Conservation (phyloP, 2,113 vertebrate species). For the Sclerurus mexicanus region DNA sequence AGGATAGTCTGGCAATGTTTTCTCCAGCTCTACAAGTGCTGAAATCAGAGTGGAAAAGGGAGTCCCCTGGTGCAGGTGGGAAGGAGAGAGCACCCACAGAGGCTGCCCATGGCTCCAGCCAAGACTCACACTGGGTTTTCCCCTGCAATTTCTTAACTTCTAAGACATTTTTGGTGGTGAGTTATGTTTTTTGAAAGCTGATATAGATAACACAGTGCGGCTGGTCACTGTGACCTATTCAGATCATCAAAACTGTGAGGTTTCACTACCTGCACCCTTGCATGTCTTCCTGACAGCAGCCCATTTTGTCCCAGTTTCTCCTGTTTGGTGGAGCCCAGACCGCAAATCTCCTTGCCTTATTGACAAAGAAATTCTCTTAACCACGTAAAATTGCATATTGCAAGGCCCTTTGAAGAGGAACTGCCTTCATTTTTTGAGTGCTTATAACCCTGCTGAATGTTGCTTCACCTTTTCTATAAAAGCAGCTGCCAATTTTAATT, state of each 20-base stretch:
- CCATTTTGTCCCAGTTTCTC: background rate
- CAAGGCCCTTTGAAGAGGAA: background rate
- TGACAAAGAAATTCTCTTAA: background rate
- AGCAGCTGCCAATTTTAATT: background rate
- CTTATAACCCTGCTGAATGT: background rate
- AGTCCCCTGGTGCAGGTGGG: background rate
- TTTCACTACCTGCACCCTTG: background rate
- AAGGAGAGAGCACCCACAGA: background rate
- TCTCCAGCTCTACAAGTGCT: background rate
- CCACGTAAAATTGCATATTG: background rate
- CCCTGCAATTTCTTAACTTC: background rate
- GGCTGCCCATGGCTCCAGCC: background rate
- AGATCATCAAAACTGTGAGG: background rate
- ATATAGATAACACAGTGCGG: background rate
- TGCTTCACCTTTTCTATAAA: background rate
- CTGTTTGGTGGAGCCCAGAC: background rate
- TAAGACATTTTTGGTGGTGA: background rate
- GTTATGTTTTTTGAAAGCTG: background rate
- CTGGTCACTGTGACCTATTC: background rate
- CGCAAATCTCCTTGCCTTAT: fast-evolving
- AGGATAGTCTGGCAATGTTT: background rate
- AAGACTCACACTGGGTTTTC: background rate
- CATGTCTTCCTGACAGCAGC: background rate
- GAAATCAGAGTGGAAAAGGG: background rate
- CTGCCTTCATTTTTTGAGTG: background rate